Evolutionary conservation across 2,797 vertebrate species (phyloP).

Genomic region (Alectoris magna): DNA sequence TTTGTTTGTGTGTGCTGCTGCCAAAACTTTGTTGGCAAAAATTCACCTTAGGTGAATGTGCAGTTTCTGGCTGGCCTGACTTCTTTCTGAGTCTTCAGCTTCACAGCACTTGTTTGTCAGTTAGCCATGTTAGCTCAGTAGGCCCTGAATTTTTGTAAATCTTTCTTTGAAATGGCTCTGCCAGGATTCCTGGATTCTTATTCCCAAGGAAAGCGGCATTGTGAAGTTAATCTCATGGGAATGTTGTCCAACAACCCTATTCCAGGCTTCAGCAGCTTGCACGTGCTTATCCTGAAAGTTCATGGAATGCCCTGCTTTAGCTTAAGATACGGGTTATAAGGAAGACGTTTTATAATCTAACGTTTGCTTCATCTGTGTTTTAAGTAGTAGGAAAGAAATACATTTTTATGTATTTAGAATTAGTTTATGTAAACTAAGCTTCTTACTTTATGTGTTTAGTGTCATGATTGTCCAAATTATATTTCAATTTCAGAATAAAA

Average conservation of each 20-base stretch:
- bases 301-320: background rate
- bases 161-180: background rate
- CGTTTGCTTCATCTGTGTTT: background rate
- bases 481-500: background rate
- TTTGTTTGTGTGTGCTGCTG: background rate
- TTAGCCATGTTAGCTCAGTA: background rate
- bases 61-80: background rate
- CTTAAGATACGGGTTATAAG: background rate
- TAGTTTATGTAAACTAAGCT: background rate
- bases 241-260: background rate
- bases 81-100: background rate
- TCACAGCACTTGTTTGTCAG: background rate
- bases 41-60: background rate
- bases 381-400: background rate
- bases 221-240: background rate
- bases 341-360: background rate
- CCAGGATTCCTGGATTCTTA: background rate
- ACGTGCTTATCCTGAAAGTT: background rate
- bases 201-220: background rate
- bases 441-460: background rate
- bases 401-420: background rate
- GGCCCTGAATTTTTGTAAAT: background rate
- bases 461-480: background rate
- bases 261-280: background rate
- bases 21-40: background rate